These are phyloP conservation scores for Gambusia holbrooki DNA, from an alignment of 2,113 vertebrate genomes.

Conservation along the genomic window DNA sequence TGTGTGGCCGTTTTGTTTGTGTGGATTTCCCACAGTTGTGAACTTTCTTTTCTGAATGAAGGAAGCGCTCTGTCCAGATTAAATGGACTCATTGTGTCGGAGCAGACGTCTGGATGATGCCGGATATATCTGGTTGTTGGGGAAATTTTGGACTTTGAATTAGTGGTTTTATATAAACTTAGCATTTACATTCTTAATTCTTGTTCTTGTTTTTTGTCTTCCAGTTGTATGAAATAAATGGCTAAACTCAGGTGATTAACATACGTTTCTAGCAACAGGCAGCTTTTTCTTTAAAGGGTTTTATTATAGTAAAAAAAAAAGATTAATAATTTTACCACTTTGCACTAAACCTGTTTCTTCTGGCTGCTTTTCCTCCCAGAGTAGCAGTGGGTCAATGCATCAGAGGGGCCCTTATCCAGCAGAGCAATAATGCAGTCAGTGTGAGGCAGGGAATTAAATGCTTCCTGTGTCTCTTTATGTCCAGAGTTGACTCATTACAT, in stretches of 20 bases:
- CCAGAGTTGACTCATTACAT: conserved; percentile 73
- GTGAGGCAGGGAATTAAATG: conserved; percentile 76
- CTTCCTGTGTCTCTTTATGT: conserved; percentile 78
- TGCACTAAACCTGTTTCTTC: conserved; percentile 25
- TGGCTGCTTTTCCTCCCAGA: conserved; percentile 56
- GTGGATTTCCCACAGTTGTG: conserved; percentile 5
- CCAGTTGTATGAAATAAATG: not conserved
- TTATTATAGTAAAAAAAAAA: no score
- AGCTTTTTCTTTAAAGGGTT: no score
- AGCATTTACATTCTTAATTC: not conserved
- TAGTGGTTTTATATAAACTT: not conserved
- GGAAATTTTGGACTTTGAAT: conserved; percentile 25
- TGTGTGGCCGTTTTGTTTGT: conserved; percentile 43
- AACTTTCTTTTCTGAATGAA: conserved; percentile 23
- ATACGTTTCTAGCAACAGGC: no score
- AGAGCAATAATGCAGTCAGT: conserved; percentile 75
- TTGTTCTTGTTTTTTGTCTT: not conserved
- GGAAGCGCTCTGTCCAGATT: conserved; percentile 45
- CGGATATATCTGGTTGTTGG: conserved; percentile 43
- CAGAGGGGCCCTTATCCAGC: conserved; percentile 72
- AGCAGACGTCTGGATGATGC: conserved; percentile 31
- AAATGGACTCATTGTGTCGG: conserved; percentile 61
- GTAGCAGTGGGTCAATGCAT: conserved; percentile 55
- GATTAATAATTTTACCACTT: conserved; percentile 7
- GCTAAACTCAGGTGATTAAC: not conserved